A percentile compares a stretch with the other conserved stretches of the same genome.
Conservation (phyloP, 2,797 vertebrate genomes). For the Anas bernieri region DNA sequence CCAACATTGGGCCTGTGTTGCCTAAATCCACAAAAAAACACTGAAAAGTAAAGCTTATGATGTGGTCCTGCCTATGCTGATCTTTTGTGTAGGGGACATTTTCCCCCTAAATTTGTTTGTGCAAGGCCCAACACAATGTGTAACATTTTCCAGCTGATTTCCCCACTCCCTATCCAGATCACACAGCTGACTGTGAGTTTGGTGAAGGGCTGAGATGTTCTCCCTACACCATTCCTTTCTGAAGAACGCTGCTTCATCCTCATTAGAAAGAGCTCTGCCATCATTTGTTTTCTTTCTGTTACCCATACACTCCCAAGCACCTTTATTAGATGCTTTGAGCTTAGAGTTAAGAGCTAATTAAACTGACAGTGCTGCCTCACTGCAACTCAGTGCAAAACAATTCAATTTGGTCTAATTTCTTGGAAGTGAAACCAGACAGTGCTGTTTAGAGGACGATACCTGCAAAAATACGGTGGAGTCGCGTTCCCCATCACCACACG, state of each 20-base stretch:
- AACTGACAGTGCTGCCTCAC: not conserved
- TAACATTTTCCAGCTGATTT: not conserved
- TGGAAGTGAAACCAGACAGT: not conserved
- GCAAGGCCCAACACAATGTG: not conserved
- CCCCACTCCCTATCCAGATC: not conserved
- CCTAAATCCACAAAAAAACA: not conserved
- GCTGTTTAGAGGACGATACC: not conserved
- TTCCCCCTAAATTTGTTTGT: not conserved
- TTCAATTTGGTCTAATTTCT: constrained; percentile 18
- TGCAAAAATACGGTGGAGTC: not conserved
- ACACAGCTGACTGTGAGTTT: not conserved
- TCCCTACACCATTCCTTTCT: not conserved
- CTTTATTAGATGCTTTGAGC: not conserved
- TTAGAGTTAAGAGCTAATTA: constrained; percentile 45
- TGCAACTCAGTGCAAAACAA: constrained; percentile 12
- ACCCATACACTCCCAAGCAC: not conserved
- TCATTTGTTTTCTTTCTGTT: not conserved
- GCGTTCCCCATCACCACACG: fast-evolving
- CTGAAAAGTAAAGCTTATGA: not conserved
- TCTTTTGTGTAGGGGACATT: not conserved
- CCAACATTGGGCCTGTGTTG: not conserved
- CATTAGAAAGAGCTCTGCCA: not conserved
- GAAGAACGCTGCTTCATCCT: not conserved
- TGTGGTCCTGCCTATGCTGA: not conserved
- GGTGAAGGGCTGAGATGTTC: not conserved